A percentile compares a stretch with the other conserved stretches of the same genome.
Evolutionary conservation across 2,113 vertebrate genomes (phyloP).

Genomic region (Malurus melanocephalus): DNA sequence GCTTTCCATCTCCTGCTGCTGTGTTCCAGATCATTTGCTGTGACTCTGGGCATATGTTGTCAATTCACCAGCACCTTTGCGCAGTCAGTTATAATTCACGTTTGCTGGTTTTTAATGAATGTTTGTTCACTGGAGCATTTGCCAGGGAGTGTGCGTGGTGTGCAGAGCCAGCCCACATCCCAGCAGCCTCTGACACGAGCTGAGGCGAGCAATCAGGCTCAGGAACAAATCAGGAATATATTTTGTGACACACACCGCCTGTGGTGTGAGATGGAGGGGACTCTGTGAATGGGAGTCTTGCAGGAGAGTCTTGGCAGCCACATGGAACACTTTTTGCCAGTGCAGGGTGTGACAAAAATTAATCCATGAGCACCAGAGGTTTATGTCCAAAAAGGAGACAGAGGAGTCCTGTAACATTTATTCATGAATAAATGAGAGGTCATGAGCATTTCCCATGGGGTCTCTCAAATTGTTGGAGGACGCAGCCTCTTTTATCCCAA

Average conservation of each 20-base stretch:
- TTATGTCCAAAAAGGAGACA: no score
- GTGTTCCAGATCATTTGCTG: background rate
- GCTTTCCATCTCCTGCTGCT: background rate
- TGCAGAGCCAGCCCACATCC: background rate
- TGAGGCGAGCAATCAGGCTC: background rate
- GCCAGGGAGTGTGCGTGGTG: background rate
- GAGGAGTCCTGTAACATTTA: no score
- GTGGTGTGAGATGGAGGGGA: background rate
- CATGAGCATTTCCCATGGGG: no score
- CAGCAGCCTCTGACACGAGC: background rate
- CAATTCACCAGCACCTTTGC: background rate
- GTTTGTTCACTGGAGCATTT: conserved; percentile 22
- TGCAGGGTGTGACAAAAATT: background rate
- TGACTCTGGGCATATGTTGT: background rate
- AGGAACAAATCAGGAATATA: background rate
- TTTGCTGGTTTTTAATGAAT: conserved; percentile 10
- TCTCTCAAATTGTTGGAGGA: no score
- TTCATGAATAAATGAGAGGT: no score
- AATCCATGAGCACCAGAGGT: no score
- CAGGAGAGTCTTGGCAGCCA: background rate
- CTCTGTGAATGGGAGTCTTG: background rate
- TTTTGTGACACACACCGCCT: rapidly evolving
- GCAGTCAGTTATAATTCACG: background rate
- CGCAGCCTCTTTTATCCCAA: no score
- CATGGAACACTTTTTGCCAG: background rate